Evolutionary conservation across 2,113 vertebrate species (phyloP), one percentile per base, ranked within the genome.

Genomic region (Sinosuthora webbiana): DNA sequence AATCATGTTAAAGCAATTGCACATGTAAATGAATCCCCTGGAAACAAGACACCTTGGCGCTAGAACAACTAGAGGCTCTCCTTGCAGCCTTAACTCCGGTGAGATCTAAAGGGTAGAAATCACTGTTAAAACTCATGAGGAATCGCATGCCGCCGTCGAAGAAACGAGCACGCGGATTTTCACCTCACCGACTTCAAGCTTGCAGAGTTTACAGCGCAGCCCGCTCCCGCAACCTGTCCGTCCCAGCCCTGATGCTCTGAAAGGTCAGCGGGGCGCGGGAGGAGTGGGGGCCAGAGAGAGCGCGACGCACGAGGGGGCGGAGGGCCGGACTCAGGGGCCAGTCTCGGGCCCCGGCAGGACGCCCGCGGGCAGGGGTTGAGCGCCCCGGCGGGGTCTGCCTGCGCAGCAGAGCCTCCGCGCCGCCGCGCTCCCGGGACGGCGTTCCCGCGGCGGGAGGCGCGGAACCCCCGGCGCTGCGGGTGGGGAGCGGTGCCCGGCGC

Each of bases 1-100:
- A 95, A 97, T 91, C 69, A 95, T 12, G 50, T 57, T 87, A 83
- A 93, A 63, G 55, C 45, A 96, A 95, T 59, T 82, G 73, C 53
- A 49, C 52, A 83, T 90, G 81, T 63, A 95, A 97, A 90, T 42
- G 63, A 94, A 91, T 64, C 77, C 60, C 52, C 64, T 33, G 64
- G 79, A 83, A 95, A 96, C 70, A 15, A 79, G 84, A 87, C 60
- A 87, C 20, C 33, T 83, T 69, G 41, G 25, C 56, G 30, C 47
- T 73, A 62, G 70, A 95, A 75, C 22, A 87, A 73, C 55, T 7
- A 90, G 52, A 71, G 44, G 55, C 31, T 91, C 37, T 59, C 44
- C 53, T 67, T 27, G 42, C 59, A 94, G 95, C 28, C 49, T 33
- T 77, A 87, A 60, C 41, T 84, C 71, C 24, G 6, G 44, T 31